Conservation (phyloP, 2,888 invertebrate genomes). For the Pachymerium ferrugineum region DNA sequence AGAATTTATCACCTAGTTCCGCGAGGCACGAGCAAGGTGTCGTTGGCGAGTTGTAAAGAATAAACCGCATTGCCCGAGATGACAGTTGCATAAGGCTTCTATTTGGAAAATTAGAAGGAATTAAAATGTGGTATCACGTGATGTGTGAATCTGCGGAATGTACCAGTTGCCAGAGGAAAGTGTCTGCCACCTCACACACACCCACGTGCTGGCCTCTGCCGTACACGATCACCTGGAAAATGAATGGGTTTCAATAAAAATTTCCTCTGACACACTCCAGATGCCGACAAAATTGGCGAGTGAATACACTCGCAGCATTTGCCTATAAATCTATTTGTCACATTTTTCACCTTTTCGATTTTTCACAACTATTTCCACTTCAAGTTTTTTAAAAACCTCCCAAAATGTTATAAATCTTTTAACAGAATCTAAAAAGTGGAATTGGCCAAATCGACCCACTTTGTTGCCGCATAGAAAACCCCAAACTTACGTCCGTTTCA, state of each 20-base stretch:
- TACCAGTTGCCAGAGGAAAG: conserved; percentile 22
- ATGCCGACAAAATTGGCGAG: conserved; percentile 17
- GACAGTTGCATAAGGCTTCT: neutral
- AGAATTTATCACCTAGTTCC: conserved; percentile 5
- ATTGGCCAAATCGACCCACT: no score
- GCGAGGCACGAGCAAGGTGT: conserved; percentile 1
- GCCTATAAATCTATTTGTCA: conserved; percentile 19
- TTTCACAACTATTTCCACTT: neutral
- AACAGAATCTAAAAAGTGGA: neutral
- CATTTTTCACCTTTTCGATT: conserved; percentile 13
- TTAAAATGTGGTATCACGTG: conserved; percentile 16
- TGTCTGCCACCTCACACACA: neutral
- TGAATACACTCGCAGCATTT: conserved; percentile 10
- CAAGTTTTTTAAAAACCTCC: neutral
- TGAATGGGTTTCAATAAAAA: neutral
- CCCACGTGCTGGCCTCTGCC: conserved; percentile 15
- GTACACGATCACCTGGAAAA: conserved; percentile 23
- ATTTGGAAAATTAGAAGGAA: conserved; percentile 11
- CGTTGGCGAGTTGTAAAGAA: conserved; percentile 2
- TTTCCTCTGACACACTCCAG: conserved; percentile 12
- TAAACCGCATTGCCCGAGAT: neutral
- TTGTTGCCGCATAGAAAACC: no score
- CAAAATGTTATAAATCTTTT: conserved; percentile 16
- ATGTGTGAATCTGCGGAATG: conserved; percentile 9
- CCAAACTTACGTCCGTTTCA: conserved; percentile 30